phyloP scores from a whole-genome alignment of 1,140 invertebrate genomes.

The Eriosoma lanigerum region DNA sequence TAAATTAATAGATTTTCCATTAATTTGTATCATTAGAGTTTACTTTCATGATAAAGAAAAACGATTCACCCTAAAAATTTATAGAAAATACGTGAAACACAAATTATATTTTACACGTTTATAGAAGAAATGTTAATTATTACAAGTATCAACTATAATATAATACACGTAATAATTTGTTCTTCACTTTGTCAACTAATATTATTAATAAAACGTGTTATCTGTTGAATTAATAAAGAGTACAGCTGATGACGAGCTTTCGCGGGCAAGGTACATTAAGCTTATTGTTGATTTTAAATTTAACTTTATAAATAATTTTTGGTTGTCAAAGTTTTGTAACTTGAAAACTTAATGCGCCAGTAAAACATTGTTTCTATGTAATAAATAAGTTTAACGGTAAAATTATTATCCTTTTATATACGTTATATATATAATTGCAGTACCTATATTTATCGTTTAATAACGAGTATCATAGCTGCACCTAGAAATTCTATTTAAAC shows the following conservation, averaged over 20 bases:
- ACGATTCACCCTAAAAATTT: not conserved
- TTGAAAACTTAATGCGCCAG: constrained; percentile 1
- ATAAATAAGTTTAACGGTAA: not conserved
- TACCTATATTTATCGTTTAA: not conserved
- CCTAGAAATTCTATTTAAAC: not conserved
- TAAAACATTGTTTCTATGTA: constrained; percentile 1
- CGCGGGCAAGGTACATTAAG: not conserved
- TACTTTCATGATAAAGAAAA: not conserved
- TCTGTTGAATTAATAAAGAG: constrained; percentile 17
- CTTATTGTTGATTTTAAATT: constrained; percentile 29
- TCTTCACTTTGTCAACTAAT: not conserved
- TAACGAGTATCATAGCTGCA: no score
- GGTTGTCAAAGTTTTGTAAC: not conserved
- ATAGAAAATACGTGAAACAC: not conserved
- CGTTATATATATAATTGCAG: not conserved
- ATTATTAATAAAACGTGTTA: not conserved
- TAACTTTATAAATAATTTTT: constrained; percentile 8
- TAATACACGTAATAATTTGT: not conserved
- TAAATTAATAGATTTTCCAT: no score
- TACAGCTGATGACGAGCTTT: not conserved
- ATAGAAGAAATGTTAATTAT: no score
- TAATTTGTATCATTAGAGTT: no score
- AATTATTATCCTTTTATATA: constrained; percentile 19
- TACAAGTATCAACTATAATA: no score
- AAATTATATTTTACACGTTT: no score